Percentiles rank a stretch among this genome's conserved stretches.
Evolutionary conservation across 2,888 invertebrate species (phyloP).

Genomic region (Tortricodes alternella): DNA sequence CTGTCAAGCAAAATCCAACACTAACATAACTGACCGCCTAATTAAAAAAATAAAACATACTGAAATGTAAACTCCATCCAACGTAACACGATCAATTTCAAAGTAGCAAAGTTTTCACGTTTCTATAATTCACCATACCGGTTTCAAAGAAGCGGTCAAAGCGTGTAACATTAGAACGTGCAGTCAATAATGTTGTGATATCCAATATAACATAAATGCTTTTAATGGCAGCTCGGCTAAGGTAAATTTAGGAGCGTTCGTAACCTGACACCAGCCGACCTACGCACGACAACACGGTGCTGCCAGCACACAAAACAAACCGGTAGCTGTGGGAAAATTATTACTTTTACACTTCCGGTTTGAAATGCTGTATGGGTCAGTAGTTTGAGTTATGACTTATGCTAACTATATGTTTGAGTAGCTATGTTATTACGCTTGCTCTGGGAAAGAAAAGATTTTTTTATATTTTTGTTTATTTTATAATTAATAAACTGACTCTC

Average conservation of each 20-base stretch:
- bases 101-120: neutral
- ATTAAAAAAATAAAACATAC: too few relatives aligned
- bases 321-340: constrained; percentile 30
- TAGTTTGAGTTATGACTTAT: neutral
- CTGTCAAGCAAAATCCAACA: too few relatives aligned
- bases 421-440: neutral
- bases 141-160: constrained; percentile 30
- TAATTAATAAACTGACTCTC: too few relatives aligned
- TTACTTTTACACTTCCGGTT: constrained; percentile 9
- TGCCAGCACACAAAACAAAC: constrained; percentile 50
- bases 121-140: neutral
- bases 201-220: constrained; percentile 78
- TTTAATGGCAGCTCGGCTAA: constrained; percentile 76
- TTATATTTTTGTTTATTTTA: too few relatives aligned
- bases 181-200: constrained; percentile 68
- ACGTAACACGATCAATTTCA: neutral
- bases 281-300: constrained; percentile 54
- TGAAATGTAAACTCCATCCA: too few relatives aligned
- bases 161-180: constrained; percentile 49
- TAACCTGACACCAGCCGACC: constrained; percentile 64
- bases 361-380: constrained; percentile 1
- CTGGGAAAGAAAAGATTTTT: neutral
- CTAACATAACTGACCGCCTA: too few relatives aligned
- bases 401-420: neutral
- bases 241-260: constrained; percentile 81